Base-by-base conservation (phyloP, 2,113 vertebrate genomes). In the Stegostoma tigrinum region DNA sequence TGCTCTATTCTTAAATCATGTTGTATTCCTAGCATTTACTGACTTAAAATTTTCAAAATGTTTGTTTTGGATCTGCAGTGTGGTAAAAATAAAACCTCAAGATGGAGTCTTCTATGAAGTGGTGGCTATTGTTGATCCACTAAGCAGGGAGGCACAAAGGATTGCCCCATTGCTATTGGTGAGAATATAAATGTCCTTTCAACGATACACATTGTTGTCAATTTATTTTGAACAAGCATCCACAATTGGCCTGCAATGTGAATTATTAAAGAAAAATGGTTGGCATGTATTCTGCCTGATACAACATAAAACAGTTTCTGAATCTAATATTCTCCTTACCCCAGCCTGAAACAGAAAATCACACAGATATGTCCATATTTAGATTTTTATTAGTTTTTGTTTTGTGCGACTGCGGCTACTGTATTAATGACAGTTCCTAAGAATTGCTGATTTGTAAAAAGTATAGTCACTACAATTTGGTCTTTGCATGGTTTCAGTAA, bases 111-210 rank as follows among this genome's bases (percentile, higher is more conserved):
- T 98, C 97, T 99, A 98, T 96, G 98, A 99, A 68, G 97, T 99
- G n/a, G 68, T 99, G 96, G 99, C 98, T 95, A 96, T 99, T 80
- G 97, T 99, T 96, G 99, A 99, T 96, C 99, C 99, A 6, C 96
- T 99, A 96, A 98, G 98, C 14, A 98, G 98, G 97, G 98, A 98
- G 95, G 98, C 99, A 89, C 99, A 99, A 98, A 99, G 98, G 97
- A 97, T 99, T 97, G 96, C 98, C 80, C 97, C 98, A 27, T 97
- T 99, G 70, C 96, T 99, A 96, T 97, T 98, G 96, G 99, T 99
- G 98, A 98, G 99, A 89, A 97, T 17, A 95, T 96, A 96, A 96
- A 5, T 96, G 96, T 34, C 72, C 30, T 95, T 96, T 96, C 95
- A 2, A 14, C 21, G 21, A 38, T 7, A 38, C 17, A 83, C 38